Conservation (phyloP, 2,113 vertebrate genomes). For the Neolamprologus modestus region DNA sequence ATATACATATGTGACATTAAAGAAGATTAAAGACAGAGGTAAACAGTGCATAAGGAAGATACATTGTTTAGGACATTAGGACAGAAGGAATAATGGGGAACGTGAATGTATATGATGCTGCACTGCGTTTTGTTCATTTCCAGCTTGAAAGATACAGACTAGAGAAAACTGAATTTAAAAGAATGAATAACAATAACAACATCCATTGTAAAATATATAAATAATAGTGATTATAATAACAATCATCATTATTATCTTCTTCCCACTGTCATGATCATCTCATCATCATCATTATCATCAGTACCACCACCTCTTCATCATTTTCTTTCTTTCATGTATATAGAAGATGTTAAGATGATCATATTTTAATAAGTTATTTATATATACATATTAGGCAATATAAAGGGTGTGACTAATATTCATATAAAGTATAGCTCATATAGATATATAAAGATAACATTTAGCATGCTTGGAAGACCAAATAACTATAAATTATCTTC, state of each 20-base stretch:
- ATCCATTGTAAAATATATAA: neutral
- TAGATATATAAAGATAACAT: neutral
- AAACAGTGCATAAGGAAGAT: neutral
- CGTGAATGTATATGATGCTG: neutral
- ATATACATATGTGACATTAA: too few species aligned
- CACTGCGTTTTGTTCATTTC: neutral
- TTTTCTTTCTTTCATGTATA: neutral
- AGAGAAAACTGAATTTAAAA: neutral
- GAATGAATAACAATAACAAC: neutral
- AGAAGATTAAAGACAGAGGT: neutral
- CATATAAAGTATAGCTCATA: neutral
- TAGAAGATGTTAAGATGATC: neutral
- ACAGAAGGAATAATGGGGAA: neutral
- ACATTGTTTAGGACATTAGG: neutral
- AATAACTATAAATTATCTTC: neutral
- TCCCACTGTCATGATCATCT: neutral
- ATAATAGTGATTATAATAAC: neutral
- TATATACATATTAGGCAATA: neutral
- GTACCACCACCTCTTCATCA: neutral
- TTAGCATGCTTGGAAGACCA: neutral
- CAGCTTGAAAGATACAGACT: accelerated
- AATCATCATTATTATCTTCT: neutral
- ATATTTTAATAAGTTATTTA: neutral
- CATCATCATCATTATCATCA: neutral
- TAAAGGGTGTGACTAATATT: neutral